Base-by-base conservation (phyloP, 2,888 invertebrate species). In the Rhaphigaster nebulosa region DNA sequence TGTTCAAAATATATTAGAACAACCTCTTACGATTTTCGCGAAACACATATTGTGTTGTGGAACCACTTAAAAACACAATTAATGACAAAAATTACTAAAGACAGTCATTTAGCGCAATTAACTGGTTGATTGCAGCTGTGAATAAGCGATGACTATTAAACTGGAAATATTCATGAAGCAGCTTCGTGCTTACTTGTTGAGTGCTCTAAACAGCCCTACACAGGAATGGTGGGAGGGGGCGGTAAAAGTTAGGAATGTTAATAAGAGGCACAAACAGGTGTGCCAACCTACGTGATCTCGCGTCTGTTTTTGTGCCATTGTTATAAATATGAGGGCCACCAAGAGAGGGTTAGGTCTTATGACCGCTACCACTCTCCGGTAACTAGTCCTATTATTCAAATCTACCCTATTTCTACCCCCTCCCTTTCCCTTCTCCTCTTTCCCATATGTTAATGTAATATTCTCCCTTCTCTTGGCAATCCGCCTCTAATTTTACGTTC, bases 401-500 rank as follows among this genome's bases (percentile, higher is more conserved):
- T 84, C 84, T 13, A 23, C 15, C n/a, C 84, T 84, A 84, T 84
- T 84, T 12, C 41, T 76, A 41, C n/a, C 84, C 84, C n/a, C 13
- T 29, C 5, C 70, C 45, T 15, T 26, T 13, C 80, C 13, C 84
- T 13, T 26, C 2, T n/a, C 84, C 45, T 45, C 84, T n/a, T 84
- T 84, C 84, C 26, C 84, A 45, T 84, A 84, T 84, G 84, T 84
- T 84, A 84, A 84, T 84, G 84, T 84, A 84, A 84, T 84, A 84
- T 84, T 84, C 84, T 84, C 45, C 84, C 45, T n/a, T 84, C 45
- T 50, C n/a, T 50, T 12, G 84, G 45, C n/a, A 26, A 45, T 84
- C 20, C 6, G 12, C 38, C 20, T 38, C 76, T 76, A 76, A 76
- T 84, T 84, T 41, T 84, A 26, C 23, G 80, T n/a, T 13, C 3